phyloP scores from a whole-genome alignment of 2,888 invertebrate genomes.

The Protodeltote pygarga region DNA sequence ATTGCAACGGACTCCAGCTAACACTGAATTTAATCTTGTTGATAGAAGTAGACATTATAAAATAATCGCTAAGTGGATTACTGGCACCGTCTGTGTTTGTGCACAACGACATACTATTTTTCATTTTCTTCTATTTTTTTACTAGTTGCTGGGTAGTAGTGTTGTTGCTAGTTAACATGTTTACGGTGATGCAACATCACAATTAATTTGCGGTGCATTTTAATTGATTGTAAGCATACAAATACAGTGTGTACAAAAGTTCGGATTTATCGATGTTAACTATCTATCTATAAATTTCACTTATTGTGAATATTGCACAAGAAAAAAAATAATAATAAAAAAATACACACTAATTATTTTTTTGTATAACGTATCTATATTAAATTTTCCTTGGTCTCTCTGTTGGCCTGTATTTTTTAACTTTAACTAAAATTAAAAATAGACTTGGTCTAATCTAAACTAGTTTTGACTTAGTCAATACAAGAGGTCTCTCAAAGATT shows the following conservation, averaged over 20 bases:
- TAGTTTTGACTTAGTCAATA: too few species aligned
- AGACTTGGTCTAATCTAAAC: too few species aligned
- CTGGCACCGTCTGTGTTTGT: constrained; percentile 38
- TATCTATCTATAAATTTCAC: not conserved
- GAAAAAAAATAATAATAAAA: not conserved
- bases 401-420: too few species aligned
- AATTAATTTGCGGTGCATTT: constrained; percentile 6
- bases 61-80: constrained; percentile 50
- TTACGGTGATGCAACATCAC: constrained; percentile 1
- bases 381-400: too few species aligned
- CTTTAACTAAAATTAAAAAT: too few species aligned
- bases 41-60: constrained; percentile 53
- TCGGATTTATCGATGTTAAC: not conserved
- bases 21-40: constrained; percentile 52
- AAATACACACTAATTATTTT: not conserved
- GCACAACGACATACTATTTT: constrained; percentile 18
- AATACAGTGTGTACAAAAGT: constrained; percentile 9
- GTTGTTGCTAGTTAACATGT: too few species aligned
- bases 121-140: constrained; percentile 13
- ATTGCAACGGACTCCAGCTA: constrained; percentile 37
- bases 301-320: not conserved
- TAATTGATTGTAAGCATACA: constrained; percentile 23
- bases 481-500: too few species aligned
- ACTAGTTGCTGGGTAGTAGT: constrained; percentile 9
- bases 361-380: too few species aligned